Conservation (phyloP, 2,888 invertebrate species). For the Yponomeuta cagnagella region DNA sequence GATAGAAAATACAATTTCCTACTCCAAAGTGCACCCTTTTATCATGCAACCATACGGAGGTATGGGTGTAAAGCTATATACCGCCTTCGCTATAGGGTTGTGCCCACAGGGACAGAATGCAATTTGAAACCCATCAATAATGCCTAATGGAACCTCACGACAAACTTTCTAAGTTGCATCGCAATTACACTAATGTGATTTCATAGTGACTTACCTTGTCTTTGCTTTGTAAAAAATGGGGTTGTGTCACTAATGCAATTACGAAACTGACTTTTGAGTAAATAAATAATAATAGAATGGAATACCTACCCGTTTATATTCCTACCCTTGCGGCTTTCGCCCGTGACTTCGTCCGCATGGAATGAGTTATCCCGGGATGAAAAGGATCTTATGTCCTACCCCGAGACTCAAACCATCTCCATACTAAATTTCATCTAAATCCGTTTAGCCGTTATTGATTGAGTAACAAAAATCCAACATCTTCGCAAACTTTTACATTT, state of each 20-base stretch:
- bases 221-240: background rate
- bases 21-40: background rate
- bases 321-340: too few relatives aligned
- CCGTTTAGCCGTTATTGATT: too few relatives aligned
- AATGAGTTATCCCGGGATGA: too few relatives aligned
- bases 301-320: too few relatives aligned
- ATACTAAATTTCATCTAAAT: too few relatives aligned
- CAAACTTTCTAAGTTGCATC: conserved; percentile 62
- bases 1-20: background rate
- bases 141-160: conserved; percentile 43
- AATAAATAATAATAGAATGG: background rate
- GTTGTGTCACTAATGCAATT: background rate
- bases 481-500: too few relatives aligned
- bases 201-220: background rate
- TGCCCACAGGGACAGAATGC: conserved; percentile 54
- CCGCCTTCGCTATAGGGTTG: conserved; percentile 27
- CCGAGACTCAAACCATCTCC: too few relatives aligned
- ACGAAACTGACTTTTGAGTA: background rate
- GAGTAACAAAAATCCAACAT: too few relatives aligned
- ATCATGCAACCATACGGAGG: background rate
- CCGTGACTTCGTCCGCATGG: too few relatives aligned
- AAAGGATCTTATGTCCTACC: too few relatives aligned
- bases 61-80: background rate
- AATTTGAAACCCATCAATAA: conserved; percentile 72
- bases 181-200: conserved; percentile 45